Base-by-base conservation (phyloP, 1,140 invertebrate species). In the Paracyclopina nana region DNA sequence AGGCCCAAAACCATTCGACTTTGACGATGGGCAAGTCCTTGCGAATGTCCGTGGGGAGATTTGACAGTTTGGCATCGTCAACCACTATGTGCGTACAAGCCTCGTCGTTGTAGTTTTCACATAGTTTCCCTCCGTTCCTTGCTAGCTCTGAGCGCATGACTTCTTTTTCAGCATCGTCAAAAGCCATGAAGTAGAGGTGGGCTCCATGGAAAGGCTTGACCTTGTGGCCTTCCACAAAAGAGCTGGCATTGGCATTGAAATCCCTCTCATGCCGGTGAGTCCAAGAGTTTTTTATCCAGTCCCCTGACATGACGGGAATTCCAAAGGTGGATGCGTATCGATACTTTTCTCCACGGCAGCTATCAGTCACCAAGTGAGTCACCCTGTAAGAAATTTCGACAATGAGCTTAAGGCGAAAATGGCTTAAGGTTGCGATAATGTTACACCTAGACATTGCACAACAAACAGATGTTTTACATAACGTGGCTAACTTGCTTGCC, bases 1-100 rank as follows among this genome's bases (percentile, higher is more conserved):
- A 87, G 0, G 77, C 80, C 88, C 90, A 95, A 67, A 97, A 96
- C 91, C 91, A 96, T 68, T 94, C 83, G 16, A 79, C 80, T 64
- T 82, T 86, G 29, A 88, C 78, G 40, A 87, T 70, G 58, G 78
- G 74, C 14, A 58, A 56, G 43, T 57, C 34, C 5, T 9, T 4
- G 2, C 40, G 24, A 4, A 42, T 25, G 28, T 49, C 31, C 3
- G 27, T 29, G 43, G 20, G 45, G 29, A 50, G 45, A 40, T 40
- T 31, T n/a, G 46, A n/a, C 34, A 53, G 30, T 55, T 30, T 31
- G 22, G 53, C 43, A 51, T 52, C 63, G 52, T 68, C 62, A 11
- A 67, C 75, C 70, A 94, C 86, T 58, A 94, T 75, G 68, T 95
- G 90, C 6, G 84, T 85, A 60, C 81, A 85, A 56, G 75, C 30